Percentiles rank a stretch among this genome's conserved stretches.
Evolutionary conservation across 2,113 vertebrate genomes (phyloP).

Genomic region (Castor canadensis): DNA sequence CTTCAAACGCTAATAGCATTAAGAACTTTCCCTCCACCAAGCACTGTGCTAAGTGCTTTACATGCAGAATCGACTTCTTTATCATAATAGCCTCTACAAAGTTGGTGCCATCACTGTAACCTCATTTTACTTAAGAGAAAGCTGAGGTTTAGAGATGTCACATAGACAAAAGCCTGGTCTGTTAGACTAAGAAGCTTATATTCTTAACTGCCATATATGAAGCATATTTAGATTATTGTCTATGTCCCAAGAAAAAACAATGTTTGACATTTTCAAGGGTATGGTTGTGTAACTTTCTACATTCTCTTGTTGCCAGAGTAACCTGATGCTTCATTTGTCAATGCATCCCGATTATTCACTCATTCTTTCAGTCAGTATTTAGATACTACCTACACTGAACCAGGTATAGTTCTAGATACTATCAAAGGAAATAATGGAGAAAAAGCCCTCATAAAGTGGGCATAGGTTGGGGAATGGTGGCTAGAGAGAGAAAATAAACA

Average conservation of each 20-base stretch:
- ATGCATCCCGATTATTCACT: not conserved
- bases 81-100: not conserved
- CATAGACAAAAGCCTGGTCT: not conserved
- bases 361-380: not conserved
- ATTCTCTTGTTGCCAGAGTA: not conserved
- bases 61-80: not conserved
- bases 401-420: not conserved
- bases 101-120: not conserved
- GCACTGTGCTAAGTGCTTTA: not conserved
- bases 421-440: not conserved
- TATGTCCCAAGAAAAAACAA: constrained; percentile 4
- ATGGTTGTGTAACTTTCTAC: not conserved
- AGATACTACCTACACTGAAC: not conserved
- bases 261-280: not conserved
- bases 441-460: not conserved
- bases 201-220: not conserved
- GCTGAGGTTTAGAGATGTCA: not conserved
- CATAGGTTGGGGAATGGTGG: not conserved
- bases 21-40: not conserved
- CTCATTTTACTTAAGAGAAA: constrained; percentile 26
- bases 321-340: not conserved
- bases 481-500: constrained; percentile 16
- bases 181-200: not conserved
- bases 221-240: not conserved
- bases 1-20: constrained; percentile 4